phyloP scores from a whole-genome alignment of 2,113 vertebrate species.

The Tetrax tetrax region DNA sequence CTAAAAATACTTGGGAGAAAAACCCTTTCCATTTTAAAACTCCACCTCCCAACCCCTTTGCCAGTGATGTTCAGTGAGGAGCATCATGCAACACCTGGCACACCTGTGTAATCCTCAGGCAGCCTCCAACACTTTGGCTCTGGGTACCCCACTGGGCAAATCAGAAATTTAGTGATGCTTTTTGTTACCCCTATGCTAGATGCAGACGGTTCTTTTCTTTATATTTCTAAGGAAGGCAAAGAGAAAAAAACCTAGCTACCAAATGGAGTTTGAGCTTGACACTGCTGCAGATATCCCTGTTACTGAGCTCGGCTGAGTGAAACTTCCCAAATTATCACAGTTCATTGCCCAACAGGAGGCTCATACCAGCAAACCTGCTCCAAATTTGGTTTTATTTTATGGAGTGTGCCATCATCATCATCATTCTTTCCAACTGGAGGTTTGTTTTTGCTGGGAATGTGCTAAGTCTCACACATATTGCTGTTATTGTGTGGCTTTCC shows the following conservation, averaged over 20 bases:
- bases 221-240: neutral
- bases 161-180: neutral
- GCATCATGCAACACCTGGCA: neutral
- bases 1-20: neutral
- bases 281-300: neutral
- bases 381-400: neutral
- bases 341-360: neutral
- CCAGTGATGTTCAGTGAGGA: neutral
- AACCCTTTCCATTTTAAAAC: neutral
- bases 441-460: neutral
- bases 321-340: neutral
- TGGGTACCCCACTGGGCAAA: neutral
- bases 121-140: neutral
- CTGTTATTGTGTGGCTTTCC: neutral
- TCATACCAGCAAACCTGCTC: neutral
- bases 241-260: neutral
- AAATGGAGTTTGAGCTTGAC: neutral
- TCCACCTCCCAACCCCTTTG: neutral
- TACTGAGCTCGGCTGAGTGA: neutral
- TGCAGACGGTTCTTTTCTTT: neutral
- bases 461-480: neutral
- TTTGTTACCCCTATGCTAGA: neutral
- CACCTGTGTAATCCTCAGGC: neutral
- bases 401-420: neutral
- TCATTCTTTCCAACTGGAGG: neutral